Conservation (phyloP, 2,113 vertebrate species). For the Macrotus californicus region DNA sequence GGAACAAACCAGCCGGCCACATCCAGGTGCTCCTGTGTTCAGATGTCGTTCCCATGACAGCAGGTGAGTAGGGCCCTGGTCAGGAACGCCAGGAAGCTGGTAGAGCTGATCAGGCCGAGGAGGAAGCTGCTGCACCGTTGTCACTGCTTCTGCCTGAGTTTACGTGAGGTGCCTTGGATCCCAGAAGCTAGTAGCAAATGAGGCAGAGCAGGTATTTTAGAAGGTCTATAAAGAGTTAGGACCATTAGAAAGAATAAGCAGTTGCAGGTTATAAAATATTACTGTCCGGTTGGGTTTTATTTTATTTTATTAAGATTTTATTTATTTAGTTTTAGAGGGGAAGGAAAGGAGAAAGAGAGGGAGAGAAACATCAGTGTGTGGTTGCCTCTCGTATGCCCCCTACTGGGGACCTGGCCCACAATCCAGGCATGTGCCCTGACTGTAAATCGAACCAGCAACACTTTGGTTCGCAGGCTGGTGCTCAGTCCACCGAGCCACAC, state of each 20-base stretch:
- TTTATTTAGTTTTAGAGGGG: neutral
- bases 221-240: neutral
- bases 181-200: neutral
- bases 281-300: neutral
- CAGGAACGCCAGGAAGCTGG: neutral
- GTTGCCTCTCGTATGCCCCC: too few relatives aligned
- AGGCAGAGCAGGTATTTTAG: neutral
- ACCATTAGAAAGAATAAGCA: neutral
- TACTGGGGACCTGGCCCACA: too few relatives aligned
- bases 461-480: too few relatives aligned
- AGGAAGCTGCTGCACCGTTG: neutral
- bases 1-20: conserved; percentile 91
- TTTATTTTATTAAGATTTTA: too few relatives aligned
- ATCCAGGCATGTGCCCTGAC: too few relatives aligned
- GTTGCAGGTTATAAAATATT: neutral
- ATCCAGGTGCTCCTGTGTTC: conserved; percentile 91
- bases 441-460: too few relatives aligned
- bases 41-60: conserved; percentile 95
- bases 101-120: neutral
- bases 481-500: too few relatives aligned
- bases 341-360: too few relatives aligned
- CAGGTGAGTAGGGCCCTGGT: conserved; percentile 77
- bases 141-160: neutral
- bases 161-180: neutral
- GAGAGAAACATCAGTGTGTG: too few relatives aligned